Percentiles rank a stretch among this genome's conserved stretches.
Evolutionary conservation across 2,113 vertebrate species (phyloP).

Genomic region (Lampris megalopsis): DNA sequence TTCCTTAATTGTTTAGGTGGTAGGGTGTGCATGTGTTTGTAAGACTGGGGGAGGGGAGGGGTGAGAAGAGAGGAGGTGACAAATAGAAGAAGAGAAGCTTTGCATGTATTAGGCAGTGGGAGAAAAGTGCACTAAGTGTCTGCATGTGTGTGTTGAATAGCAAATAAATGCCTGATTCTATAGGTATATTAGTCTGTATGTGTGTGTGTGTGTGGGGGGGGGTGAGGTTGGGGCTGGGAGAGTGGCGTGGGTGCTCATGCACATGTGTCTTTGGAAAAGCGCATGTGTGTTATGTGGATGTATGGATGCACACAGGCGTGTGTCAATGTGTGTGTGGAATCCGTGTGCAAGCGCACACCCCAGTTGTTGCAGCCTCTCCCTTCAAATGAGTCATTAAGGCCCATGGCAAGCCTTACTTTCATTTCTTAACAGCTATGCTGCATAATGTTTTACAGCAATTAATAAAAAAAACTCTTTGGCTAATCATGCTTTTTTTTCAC

Average conservation of each 20-base stretch:
- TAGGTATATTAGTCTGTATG: not conserved
- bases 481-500: conserved; percentile 25
- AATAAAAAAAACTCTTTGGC: conserved; percentile 39
- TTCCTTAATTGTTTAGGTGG: conserved; percentile 63
- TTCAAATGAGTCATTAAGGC: conserved; percentile 59
- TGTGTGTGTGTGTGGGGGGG: not conserved
- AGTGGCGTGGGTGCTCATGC: not conserved
- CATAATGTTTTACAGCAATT: conserved; percentile 34
- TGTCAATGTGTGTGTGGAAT: not conserved
- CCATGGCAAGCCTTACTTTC: conserved; percentile 54
- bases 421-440: conserved; percentile 63
- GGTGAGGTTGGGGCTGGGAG: too few relatives aligned
- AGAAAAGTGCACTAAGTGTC: conserved; percentile 46
- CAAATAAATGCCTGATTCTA: too few relatives aligned
- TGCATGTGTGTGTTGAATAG: conserved; percentile 30
- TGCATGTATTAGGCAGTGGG: conserved; percentile 34
- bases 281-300: not conserved
- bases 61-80: conserved; percentile 39
- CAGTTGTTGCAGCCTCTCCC: conserved; percentile 14
- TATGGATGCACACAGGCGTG: not conserved
- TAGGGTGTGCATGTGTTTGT: conserved; percentile 50
- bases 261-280: not conserved
- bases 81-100: conserved; percentile 16
- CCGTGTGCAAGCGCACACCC: not conserved
- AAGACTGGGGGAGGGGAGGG: conserved; percentile 50